These are phyloP conservation scores for Mionectes macconnelli DNA, from an alignment of 2,113 vertebrate genomes.

Conservation along the genomic window DNA sequence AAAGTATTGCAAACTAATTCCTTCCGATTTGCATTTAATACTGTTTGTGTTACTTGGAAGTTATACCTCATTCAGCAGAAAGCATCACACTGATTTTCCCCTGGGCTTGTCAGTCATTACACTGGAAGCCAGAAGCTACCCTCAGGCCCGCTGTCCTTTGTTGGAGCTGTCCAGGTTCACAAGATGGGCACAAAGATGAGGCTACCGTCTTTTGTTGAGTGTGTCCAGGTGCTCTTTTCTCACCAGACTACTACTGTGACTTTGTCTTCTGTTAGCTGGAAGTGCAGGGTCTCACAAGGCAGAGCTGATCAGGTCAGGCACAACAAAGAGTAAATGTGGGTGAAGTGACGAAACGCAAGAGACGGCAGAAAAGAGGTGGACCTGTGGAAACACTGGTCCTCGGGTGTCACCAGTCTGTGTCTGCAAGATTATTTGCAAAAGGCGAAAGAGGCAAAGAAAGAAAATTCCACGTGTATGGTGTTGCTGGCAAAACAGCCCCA, in stretches of 20 bases:
- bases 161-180: not conserved
- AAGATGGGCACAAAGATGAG: not conserved
- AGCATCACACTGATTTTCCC: not conserved
- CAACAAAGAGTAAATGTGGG: not conserved
- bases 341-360: not conserved
- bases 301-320: not conserved
- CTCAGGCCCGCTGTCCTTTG: not conserved
- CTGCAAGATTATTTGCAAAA: not conserved
- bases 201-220: not conserved
- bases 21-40: not conserved
- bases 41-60: not conserved
- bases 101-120: not conserved
- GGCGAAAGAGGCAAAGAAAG: not conserved
- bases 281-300: not conserved
- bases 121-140: not conserved
- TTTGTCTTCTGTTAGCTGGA: not conserved
- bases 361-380: not conserved
- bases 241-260: not conserved
- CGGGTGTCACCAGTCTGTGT: not conserved
- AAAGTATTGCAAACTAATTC: not conserved
- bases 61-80: not conserved
- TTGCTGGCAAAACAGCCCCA: not conserved
- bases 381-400: not conserved
- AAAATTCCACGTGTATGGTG: not conserved
- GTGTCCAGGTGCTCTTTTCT: constrained; percentile 5